Conservation (phyloP, 1,140 invertebrate species). For the Nasonia longicornis region DNA sequence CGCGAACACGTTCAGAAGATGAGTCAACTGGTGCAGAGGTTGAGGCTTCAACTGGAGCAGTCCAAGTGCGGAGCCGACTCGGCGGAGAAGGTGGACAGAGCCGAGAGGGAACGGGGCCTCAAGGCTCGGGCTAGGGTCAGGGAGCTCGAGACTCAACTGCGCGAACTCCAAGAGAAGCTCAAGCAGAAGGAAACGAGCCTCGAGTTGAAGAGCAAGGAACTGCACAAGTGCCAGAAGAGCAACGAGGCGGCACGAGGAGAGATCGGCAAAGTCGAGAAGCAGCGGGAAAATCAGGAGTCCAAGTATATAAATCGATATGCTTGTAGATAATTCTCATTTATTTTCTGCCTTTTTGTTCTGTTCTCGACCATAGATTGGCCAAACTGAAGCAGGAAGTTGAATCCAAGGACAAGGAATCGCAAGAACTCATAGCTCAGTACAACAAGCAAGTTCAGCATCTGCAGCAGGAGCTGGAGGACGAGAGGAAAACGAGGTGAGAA, state of each 20-base stretch:
- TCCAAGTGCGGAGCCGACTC: background rate
- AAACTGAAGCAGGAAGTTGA: conserved; percentile 52
- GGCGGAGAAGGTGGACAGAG: background rate
- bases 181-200: conserved; percentile 50
- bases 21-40: background rate
- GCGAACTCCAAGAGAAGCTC: background rate
- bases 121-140: background rate
- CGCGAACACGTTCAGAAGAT: background rate
- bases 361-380: conserved; percentile 43
- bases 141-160: conserved; percentile 42
- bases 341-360: too few relatives aligned
- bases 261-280: conserved; percentile 55
- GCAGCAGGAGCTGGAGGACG: conserved; percentile 26
- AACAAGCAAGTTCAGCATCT: conserved; percentile 46
- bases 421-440: conserved; percentile 45
- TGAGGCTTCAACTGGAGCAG: conserved; percentile 8
- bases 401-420: conserved; percentile 49
- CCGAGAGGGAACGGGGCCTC: background rate
- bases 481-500: conserved; percentile 12
- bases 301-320: conserved; percentile 48
- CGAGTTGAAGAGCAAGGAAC: conserved; percentile 52
- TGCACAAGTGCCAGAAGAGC: conserved; percentile 55
- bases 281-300: conserved; percentile 54
- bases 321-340: background rate
- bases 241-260: conserved; percentile 42